Base-by-base conservation (phyloP, 53 echinoderm and acorn worm genomes). In the Hippasteria phrygiana region DNA sequence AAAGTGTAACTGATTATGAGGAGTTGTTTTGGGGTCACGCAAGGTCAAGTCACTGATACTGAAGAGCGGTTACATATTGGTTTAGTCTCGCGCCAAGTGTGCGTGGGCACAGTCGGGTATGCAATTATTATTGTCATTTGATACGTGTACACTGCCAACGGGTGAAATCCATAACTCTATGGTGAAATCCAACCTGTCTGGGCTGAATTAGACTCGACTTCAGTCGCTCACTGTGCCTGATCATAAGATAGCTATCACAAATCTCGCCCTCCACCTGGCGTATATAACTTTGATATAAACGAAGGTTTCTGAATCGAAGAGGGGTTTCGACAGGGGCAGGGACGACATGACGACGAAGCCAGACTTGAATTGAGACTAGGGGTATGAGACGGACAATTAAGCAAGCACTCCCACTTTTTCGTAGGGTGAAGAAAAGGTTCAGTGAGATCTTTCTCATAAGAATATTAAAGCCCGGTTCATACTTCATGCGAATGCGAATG, bases 161-260 rank as follows among this genome's bases (percentile, higher is more conserved):
- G 59, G 26, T 59, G 26, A 59, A 59, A 59, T 59, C 59, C 59
- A 59, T n/a, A n/a, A n/a, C n/a, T n/a, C n/a, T n/a, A n/a, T n/a
- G n/a, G n/a, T n/a, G n/a, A n/a, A n/a, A n/a, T n/a, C n/a, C n/a
- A 59, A 24, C 59, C 16, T 59, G 59, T 24, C 59, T 59, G 22
- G 59, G 26, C 26, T 24, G 26, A 2, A 22, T 59, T 26, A 45
- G 46, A 45, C 46, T 45, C 46, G 26, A 8, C 26, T 59, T 9
- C 59, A 59, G 59, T 26, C 59, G 59, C 16, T 8, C n/a, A 0
- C 26, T 3, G 26, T 59, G 59, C n/a, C 3, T 18, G 7, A 1
- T 1, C 3, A 1, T 22, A 4, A 5, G 20, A 22, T 22, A 51
- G 51, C 8, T 24, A 59, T 59, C 26, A 59, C n/a, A n/a, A n/a